These are phyloP conservation scores for Ommatoiulus sabulosus DNA, from an alignment of 2,888 invertebrate species.

Conservation along the genomic window DNA sequence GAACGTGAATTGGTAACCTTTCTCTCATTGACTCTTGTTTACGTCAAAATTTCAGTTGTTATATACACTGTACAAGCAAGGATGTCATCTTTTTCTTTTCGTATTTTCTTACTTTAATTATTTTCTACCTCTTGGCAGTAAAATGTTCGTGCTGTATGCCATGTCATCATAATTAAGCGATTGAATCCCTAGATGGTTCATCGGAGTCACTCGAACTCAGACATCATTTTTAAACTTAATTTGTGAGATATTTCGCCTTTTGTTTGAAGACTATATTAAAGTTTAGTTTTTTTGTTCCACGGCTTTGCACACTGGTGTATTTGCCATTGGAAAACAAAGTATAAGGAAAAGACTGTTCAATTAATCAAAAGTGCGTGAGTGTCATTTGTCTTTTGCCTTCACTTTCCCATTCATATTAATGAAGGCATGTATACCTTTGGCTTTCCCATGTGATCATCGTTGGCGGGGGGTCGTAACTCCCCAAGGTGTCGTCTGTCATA, in stretches of 20 bases:
- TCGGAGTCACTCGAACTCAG: constrained; percentile 18
- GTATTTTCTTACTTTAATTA: not conserved
- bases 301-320: not conserved
- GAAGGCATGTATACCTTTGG: constrained; percentile 42
- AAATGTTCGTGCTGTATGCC: not conserved
- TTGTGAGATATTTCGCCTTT: not conserved
- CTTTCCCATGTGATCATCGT: constrained; percentile 42
- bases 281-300: not conserved
- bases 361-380: constrained; percentile 52
- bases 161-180: constrained; percentile 31
- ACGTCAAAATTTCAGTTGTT: not conserved
- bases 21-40: not conserved
- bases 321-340: not conserved
- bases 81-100: not conserved
- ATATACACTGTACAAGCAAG: not conserved
- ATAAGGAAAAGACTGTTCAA: constrained; percentile 41
- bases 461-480: constrained; percentile 35
- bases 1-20: not conserved
- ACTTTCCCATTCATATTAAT: constrained; percentile 45
- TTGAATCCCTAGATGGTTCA: not conserved
- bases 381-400: constrained; percentile 52
- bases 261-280: constrained; percentile 29
- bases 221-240: constrained; percentile 48
- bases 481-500: constrained; percentile 50
- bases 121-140: not conserved